Base-by-base conservation (phyloP, 1,140 invertebrate species). In the Drosophila nebulosa region DNA sequence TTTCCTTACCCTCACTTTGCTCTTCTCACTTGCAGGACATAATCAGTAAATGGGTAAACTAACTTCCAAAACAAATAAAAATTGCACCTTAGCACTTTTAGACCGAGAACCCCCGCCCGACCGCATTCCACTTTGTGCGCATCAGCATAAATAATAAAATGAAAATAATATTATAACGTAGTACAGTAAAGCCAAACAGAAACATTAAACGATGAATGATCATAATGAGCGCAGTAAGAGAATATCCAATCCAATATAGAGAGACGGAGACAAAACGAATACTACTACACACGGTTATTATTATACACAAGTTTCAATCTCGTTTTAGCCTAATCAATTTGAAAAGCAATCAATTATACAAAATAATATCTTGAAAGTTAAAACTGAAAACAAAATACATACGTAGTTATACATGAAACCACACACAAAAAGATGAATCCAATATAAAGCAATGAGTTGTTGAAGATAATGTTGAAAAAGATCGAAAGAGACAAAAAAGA, bases 31-130 rank as follows among this genome's bases (percentile, higher is more conserved):
- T 88, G 2, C 76, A 91, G 90, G 90, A 88, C 70, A 78, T 90
- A 74, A 81, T 91, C 75, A 90, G 86, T 78, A 90, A 90, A 84
- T 91, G 90, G 90, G 89, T 91, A 90, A 91, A 90, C 79, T 91
- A 90, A 90, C 68, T 79, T 86, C 57, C 72, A 74, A 63, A 55
- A 55, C 52, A 55, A 55, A 30, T 10, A 55, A 55, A 55, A 55
- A 30, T 32, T 74, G 53, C 74, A 83, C 70, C 68, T 68, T 84
- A 84, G 76, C 76, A 79, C 81, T 75, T 72, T 81, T 74, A 78
- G 51, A 73, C 63, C 72, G 64, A 53, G 53, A 63, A 32, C 75
- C 55, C 52, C 46, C 66, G 50, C 50, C 76, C 55, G 69, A 65
- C 64, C 68, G 78, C 81, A 88, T 86, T 86, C 81, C 81, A 70